phyloP scores from a whole-genome alignment of 1,140 invertebrate genomes.

The Lucilia sericata region DNA sequence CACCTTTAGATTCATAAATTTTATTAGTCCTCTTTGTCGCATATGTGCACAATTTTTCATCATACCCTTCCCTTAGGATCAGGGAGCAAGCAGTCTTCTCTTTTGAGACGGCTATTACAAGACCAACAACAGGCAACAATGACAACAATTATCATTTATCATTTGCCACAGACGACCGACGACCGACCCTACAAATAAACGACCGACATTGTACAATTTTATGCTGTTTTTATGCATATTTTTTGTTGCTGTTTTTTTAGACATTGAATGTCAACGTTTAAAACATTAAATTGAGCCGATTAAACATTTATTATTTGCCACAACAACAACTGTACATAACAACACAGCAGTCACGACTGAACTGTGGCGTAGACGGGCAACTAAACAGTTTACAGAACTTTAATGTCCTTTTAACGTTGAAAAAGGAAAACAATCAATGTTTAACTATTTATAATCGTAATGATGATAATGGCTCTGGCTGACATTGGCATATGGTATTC shows the following conservation, averaged over 20 bases:
- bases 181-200: background rate
- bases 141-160: constrained; percentile 12
- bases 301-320: constrained; percentile 3
- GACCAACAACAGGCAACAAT: background rate
- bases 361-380: background rate
- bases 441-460: background rate
- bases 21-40: too few species aligned
- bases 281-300: constrained; percentile 6
- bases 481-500: background rate
- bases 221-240: background rate
- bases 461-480: background rate
- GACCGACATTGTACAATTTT: background rate
- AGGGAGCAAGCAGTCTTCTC: too few species aligned
- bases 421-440: background rate
- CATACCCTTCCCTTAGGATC: too few species aligned
- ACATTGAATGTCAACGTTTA: constrained; percentile 8
- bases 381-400: background rate
- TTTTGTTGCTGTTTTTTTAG: background rate
- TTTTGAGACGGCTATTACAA: too few species aligned
- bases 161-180: background rate
- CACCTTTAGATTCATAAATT: too few species aligned
- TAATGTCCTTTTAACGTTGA: background rate
- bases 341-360: background rate
- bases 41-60: too few species aligned
- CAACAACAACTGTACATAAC: background rate